Base-by-base conservation (phyloP, 1,140 invertebrate species). In the Eciton burchellii region DNA sequence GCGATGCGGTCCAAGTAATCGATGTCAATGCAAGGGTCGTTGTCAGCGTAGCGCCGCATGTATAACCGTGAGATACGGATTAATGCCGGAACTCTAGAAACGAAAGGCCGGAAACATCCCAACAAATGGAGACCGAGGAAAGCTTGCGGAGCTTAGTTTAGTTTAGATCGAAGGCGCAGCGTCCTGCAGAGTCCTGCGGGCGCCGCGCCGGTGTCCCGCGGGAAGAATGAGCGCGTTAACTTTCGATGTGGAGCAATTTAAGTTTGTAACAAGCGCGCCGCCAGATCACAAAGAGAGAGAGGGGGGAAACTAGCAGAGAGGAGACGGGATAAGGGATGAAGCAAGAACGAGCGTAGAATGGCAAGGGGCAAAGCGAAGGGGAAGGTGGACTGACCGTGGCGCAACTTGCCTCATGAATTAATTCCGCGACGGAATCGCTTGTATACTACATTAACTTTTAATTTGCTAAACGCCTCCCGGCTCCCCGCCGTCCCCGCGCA, bases 391-490 rank as follows among this genome's bases (percentile, higher is more conserved):
- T 89, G 88, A 90, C 87, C 88, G 89, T 73, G 76, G 77, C 72
- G 76, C 79, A 88, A 91, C 85, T 91, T 90, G 54, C 84, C 77
- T 87, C 90, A 89, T 92, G 89, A 92, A 92, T 92, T 92, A 91
- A 92, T 92, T 91, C 89, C 72, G 77, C 86, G 88, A 89, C 86
- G 83, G 84, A 89, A 91, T 92, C 91, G 90, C 83, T 91, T 91
- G 90, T 91, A 91, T 91, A 89, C 89, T 90, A 87, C 89, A 89
- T 91, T 91, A 92, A 92, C 86, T 91, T 92, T 91, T 91, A 91
- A 91, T 92, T 92, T 91, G 84, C 86, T 90, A 88, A 90, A 90
- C 87, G 90, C 84, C 62, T 82, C 56, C 70, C 21, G 45, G 43
- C 41, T 47, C 24, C 49, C 12, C 47, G 43, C 41, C 62, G 19